Evolutionary conservation across 2,113 vertebrate species (phyloP).

Genomic region (Tachycineta bicolor): DNA sequence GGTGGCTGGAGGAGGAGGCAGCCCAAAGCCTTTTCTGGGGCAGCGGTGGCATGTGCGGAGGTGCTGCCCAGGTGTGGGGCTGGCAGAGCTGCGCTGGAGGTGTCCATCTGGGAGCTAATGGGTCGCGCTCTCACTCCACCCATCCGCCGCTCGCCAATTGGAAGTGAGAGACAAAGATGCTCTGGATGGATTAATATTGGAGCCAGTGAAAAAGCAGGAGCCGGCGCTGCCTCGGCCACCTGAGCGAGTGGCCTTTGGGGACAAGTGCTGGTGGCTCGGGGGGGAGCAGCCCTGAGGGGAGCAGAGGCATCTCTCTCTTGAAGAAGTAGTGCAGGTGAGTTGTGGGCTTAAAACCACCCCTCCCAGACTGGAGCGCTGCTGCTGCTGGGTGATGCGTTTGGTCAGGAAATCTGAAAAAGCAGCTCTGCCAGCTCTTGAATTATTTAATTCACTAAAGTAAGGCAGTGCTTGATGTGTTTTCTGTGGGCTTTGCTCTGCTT

Average conservation of each 20-base stretch:
- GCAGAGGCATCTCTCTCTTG: neutral
- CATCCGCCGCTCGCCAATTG: constrained; percentile 56
- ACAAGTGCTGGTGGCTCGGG: neutral
- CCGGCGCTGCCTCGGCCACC: constrained; percentile 2
- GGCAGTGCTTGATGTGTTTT: constrained; percentile 34
- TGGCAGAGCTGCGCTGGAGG: neutral
- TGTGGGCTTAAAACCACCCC: neutral
- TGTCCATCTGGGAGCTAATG: constrained; percentile 46
- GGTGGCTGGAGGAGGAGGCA: neutral
- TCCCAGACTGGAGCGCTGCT: neutral
- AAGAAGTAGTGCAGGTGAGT: constrained; percentile 58
- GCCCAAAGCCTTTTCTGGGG: neutral
- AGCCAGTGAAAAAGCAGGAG: constrained; percentile 30
- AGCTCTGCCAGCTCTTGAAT: constrained; percentile 36
- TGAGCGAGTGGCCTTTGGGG: constrained; percentile 25
- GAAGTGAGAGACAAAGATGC: constrained; percentile 65
- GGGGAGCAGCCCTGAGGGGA: neutral
- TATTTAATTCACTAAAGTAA: constrained; percentile 54
- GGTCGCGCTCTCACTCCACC: constrained; percentile 54
- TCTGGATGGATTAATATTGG: constrained; percentile 40
- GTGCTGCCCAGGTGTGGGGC: neutral
- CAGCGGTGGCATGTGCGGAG: neutral
- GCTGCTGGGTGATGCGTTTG: neutral
- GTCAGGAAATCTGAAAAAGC: neutral
- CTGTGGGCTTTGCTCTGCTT: constrained; percentile 26